phyloP scores from a whole-genome alignment of 1,140 invertebrate genomes.

The Atta colombica region DNA sequence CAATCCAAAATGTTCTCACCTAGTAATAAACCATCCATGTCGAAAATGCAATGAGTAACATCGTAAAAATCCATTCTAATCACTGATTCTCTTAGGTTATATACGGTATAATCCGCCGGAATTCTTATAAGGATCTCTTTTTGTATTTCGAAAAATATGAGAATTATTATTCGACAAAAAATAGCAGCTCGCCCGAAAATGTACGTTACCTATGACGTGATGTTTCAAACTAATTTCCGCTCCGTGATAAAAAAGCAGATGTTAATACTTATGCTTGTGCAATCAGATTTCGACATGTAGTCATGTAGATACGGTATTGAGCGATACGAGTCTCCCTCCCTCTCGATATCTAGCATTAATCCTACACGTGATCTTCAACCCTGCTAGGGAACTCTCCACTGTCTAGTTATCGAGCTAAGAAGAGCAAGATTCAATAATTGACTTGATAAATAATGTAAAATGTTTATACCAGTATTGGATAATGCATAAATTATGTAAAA shows the following conservation, averaged over 20 bases:
- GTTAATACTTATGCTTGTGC: slow-evolving; percentile 1
- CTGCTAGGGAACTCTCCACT: not conserved
- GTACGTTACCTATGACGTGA: not conserved
- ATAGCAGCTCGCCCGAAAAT: not conserved
- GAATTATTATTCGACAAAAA: not conserved
- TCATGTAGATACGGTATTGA: slow-evolving; percentile 25
- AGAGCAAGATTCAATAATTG: not conserved
- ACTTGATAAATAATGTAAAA: not conserved
- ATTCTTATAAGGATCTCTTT: not conserved
- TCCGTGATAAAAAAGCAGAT: not conserved
- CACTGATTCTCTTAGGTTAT: slow-evolving; percentile 52
- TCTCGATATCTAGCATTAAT: not conserved
- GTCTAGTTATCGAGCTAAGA: not conserved
- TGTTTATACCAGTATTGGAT: not conserved
- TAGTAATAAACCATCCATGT: slow-evolving; percentile 93
- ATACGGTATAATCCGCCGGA: not conserved
- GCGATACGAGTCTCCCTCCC: slow-evolving; percentile 6
- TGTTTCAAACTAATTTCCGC: not conserved
- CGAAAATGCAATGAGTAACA: slow-evolving; percentile 94
- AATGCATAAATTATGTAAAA: not conserved
- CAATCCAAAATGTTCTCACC: slow-evolving; percentile 86
- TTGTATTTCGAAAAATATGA: not conserved
- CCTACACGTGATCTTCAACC: not conserved
- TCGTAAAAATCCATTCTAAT: slow-evolving; percentile 82
- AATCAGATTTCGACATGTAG: not conserved